Conservation (phyloP, 2,888 invertebrate genomes). For the Opisthograptis luteolata region DNA sequence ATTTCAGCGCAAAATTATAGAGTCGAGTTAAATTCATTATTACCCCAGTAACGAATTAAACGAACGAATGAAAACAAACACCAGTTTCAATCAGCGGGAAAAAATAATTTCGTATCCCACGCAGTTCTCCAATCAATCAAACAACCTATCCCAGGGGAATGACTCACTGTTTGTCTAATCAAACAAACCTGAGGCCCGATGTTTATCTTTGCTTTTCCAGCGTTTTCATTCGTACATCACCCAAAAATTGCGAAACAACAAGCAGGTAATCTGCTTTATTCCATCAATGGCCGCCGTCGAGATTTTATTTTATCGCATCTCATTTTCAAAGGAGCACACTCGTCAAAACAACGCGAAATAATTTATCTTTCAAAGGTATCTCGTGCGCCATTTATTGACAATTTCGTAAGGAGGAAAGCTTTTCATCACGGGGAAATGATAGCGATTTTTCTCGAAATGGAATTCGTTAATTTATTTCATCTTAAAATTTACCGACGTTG, state of each 20-base stretch:
- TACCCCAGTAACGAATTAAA: neutral
- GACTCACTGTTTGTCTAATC: constrained; percentile 33
- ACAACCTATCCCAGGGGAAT: constrained; percentile 24
- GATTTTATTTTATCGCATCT: constrained; percentile 32
- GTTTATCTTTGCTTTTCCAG: constrained; percentile 34
- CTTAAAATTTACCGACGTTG: constrained; percentile 52
- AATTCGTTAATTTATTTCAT: constrained; percentile 69
- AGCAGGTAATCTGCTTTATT: constrained; percentile 38
- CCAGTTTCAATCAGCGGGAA: constrained; percentile 12
- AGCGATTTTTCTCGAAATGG: constrained; percentile 59
- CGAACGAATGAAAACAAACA: constrained; percentile 16
- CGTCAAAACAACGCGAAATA: constrained; percentile 46
- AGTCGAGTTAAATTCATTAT: neutral
- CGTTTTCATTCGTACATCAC: constrained; percentile 27
- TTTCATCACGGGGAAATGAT: constrained; percentile 67
- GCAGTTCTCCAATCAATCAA: constrained; percentile 35
- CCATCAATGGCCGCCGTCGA: constrained; percentile 26
- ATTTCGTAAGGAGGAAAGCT: constrained; percentile 66
- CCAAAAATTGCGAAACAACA: constrained; percentile 35
- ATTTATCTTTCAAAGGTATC: constrained; percentile 56
- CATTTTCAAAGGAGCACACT: constrained; percentile 43
- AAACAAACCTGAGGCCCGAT: constrained; percentile 31
- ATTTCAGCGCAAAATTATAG: constrained; percentile 55
- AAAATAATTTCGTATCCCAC: constrained; percentile 11
- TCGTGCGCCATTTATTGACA: constrained; percentile 62